These are phyloP conservation scores for Gadus macrocephalus DNA, from an alignment of 2,113 vertebrate species.

Conservation along the genomic window DNA sequence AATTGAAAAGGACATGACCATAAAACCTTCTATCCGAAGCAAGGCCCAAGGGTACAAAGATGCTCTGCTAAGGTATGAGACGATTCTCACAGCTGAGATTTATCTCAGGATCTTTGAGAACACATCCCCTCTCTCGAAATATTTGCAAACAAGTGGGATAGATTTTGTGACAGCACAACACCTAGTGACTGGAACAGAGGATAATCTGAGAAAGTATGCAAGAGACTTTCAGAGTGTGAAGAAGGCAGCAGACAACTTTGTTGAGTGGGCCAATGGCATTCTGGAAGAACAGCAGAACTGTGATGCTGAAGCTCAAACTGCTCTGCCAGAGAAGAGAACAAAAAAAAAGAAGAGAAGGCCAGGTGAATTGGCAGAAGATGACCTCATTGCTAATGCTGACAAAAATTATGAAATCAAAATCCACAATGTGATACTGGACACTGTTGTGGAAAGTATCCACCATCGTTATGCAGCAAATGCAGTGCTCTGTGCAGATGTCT, in stretches of 20 bases:
- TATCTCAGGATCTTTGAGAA: too few species aligned
- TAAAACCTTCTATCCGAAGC: not conserved
- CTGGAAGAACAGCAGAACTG: constrained; percentile 19
- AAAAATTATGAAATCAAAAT: constrained; percentile 9
- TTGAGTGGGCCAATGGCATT: constrained; percentile 25
- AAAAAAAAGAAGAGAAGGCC: constrained; percentile 26
- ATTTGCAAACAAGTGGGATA: too few species aligned
- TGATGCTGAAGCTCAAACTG: constrained; percentile 1
- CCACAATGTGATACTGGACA: constrained; percentile 28
- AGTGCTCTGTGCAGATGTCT: constrained; percentile 22
- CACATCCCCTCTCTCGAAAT: too few species aligned
- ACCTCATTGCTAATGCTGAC: not conserved
- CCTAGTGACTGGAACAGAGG: constrained; percentile 19
- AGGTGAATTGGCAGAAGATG: constrained; percentile 24
- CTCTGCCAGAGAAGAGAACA: constrained; percentile 5
- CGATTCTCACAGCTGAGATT: too few species aligned
- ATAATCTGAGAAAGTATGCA: constrained; percentile 15
- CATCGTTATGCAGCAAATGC: constrained; percentile 14
- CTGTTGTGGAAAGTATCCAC: constrained; percentile 16
- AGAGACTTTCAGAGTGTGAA: constrained; percentile 22
- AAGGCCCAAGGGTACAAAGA: too few species aligned
- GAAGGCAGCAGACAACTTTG: constrained; percentile 23
- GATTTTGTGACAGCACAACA: constrained; percentile 8
- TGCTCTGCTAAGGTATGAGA: too few species aligned
- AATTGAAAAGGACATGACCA: constrained; percentile 18